Evolutionary conservation across 2,113 vertebrate species (phyloP).

Genomic region (Peromyscus polionotus): DNA sequence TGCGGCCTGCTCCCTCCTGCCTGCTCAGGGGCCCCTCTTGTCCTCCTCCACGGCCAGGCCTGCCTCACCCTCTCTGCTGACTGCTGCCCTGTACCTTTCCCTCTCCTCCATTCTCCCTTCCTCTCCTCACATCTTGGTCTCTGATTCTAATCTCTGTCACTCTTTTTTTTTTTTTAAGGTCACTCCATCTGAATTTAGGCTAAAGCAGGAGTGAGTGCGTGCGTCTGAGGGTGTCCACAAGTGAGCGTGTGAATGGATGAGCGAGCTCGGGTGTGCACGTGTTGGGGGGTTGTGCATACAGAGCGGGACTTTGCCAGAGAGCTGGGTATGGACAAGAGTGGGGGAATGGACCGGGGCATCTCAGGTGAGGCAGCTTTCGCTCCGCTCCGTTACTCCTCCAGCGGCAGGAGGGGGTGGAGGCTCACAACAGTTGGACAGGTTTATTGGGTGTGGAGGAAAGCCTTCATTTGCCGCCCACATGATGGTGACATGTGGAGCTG

Average conservation of each 20-base stretch:
- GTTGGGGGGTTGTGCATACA: not conserved
- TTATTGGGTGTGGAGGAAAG: constrained; percentile 81
- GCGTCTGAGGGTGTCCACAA: constrained; percentile 50
- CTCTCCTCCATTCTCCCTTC: not conserved
- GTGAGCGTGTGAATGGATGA: not conserved
- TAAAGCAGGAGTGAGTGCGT: not conserved
- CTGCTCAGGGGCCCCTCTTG: not conserved
- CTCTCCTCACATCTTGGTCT: not conserved
- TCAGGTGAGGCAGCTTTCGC: constrained; percentile 83
- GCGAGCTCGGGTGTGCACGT: not conserved
- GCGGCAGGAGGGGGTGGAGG: constrained; percentile 74
- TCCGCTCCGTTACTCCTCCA: constrained; percentile 82
- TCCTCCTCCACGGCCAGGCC: not conserved
- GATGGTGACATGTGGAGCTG: constrained; percentile 72
- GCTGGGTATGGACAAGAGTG: not conserved
- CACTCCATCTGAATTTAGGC: not conserved
- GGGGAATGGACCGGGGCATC: constrained; percentile 76
- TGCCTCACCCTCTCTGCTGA: not conserved
- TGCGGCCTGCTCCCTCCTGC: not conserved
- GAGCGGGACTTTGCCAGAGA: not conserved
- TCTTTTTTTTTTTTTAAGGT: constrained; percentile 2
- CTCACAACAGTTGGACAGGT: constrained; percentile 78
- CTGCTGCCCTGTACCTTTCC: not conserved
- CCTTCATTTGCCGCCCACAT: constrained; percentile 75
- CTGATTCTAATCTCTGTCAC: not conserved